Conservation (phyloP, 2,797 vertebrate genomes). For the Anguilla pacifica region DNA sequence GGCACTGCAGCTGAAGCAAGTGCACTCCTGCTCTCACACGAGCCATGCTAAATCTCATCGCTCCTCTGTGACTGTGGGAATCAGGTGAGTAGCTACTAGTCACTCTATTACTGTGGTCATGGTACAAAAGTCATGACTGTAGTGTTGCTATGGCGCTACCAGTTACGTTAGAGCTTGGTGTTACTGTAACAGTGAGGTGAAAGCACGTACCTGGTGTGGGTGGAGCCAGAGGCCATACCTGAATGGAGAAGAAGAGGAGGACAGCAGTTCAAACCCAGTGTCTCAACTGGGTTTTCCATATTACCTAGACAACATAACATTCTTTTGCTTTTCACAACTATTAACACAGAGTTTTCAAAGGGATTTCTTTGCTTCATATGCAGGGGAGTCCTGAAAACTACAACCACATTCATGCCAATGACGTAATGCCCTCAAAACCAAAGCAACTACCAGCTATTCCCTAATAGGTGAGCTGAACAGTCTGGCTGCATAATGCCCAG, state of each 20-base stretch:
- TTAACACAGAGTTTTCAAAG: background rate
- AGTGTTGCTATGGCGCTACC: background rate
- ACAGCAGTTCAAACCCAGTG: background rate
- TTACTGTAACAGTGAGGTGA: background rate
- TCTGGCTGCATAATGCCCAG: background rate
- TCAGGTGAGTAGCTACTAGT: background rate
- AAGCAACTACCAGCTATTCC: background rate
- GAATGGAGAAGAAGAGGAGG: background rate
- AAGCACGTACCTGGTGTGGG: background rate
- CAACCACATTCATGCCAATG: background rate
- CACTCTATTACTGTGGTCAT: background rate
- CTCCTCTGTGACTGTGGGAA: background rate
- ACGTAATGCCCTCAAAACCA: background rate
- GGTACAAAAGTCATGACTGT: background rate
- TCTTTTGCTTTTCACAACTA: background rate
- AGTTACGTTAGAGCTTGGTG: background rate
- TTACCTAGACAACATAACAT: background rate
- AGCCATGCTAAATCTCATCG: background rate
- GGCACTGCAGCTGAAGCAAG: background rate
- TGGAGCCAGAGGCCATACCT: slow-evolving; percentile 2
- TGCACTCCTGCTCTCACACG: background rate
- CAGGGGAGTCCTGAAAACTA: background rate
- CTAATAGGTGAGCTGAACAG: background rate
- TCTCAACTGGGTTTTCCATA: background rate
- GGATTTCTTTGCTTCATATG: background rate